A percentile compares a stretch with the other conserved stretches of the same genome.
Evolutionary conservation across 1,140 invertebrate genomes (phyloP).

Genomic region (Protaetia brevitarsis): DNA sequence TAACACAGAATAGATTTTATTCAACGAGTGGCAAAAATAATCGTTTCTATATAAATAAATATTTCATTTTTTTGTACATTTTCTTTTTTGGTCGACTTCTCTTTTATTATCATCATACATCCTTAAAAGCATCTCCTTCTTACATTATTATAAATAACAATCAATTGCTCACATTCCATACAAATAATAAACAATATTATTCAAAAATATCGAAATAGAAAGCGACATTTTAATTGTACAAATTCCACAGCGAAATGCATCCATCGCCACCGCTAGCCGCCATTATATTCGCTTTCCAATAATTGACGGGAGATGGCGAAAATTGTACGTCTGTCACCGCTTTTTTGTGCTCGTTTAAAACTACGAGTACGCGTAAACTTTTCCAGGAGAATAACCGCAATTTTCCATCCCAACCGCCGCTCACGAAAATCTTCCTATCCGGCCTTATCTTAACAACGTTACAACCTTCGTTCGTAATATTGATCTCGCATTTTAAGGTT

Average conservation of each 20-base stretch:
- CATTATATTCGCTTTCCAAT: constrained; percentile 70
- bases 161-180: too few species aligned
- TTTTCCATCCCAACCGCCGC: constrained; percentile 73
- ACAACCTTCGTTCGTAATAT: constrained; percentile 69
- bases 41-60: too few species aligned
- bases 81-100: too few species aligned
- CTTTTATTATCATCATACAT: too few species aligned
- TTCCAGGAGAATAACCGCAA: constrained; percentile 77
- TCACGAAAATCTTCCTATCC: constrained; percentile 72
- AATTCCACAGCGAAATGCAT: constrained; percentile 71
- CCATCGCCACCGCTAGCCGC: constrained; percentile 67
- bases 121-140: too few species aligned
- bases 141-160: too few species aligned
- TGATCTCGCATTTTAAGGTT: constrained; percentile 56
- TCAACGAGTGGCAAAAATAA: too few species aligned
- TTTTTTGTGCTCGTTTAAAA: constrained; percentile 66
- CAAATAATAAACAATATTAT: too few species aligned
- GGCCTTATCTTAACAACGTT: constrained; percentile 64
- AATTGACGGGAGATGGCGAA: constrained; percentile 57
- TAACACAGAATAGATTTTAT: too few species aligned
- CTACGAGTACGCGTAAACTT: constrained; percentile 68
- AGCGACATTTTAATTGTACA: constrained; percentile 65
- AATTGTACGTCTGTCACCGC: constrained; percentile 67
- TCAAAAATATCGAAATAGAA: too few species aligned
- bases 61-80: too few species aligned